These are phyloP conservation scores for Chiloscyllium punctatum DNA, from an alignment of 2,797 vertebrate genomes.

Conservation along the genomic window DNA sequence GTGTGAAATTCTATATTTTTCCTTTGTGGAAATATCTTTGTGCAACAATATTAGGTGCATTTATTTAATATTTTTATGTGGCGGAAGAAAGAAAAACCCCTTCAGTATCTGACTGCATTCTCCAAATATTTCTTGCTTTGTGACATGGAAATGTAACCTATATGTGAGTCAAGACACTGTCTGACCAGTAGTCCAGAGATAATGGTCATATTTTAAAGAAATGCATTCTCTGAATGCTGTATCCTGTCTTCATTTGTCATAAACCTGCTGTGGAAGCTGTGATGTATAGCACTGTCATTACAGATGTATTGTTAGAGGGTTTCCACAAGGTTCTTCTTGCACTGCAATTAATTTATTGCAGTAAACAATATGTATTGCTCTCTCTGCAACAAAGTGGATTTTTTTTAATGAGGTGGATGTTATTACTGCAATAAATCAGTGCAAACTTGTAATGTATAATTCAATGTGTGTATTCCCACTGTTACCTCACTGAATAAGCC, in stretches of 20 bases:
- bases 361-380: constrained; percentile 86
- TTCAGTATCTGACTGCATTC: neutral
- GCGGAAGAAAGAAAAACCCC: neutral
- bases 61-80: neutral
- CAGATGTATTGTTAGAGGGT: constrained; percentile 77
- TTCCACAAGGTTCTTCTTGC: constrained; percentile 68
- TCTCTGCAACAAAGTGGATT: constrained; percentile 76
- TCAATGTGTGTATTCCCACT: constrained; percentile 98
- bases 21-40: neutral
- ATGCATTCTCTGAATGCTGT: constrained; percentile 83
- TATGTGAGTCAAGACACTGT: constrained; percentile 17
- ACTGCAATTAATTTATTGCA: constrained; percentile 89
- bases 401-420: constrained; percentile 97
- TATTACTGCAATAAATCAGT: constrained; percentile 99
- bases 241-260: constrained; percentile 75
- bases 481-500: constrained; percentile 90
- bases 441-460: constrained; percentile 99
- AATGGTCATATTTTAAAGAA: constrained; percentile 63
- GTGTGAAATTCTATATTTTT: neutral
- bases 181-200: constrained; percentile 73
- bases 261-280: constrained; percentile 66
- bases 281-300: constrained; percentile 83
- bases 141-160: constrained; percentile 12
- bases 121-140: constrained; percentile 8
- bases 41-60: neutral